Evolutionary conservation across 2,113 vertebrate genomes (phyloP), one percentile per base, ranked within the genome.

Genomic region (Otus sunia): DNA sequence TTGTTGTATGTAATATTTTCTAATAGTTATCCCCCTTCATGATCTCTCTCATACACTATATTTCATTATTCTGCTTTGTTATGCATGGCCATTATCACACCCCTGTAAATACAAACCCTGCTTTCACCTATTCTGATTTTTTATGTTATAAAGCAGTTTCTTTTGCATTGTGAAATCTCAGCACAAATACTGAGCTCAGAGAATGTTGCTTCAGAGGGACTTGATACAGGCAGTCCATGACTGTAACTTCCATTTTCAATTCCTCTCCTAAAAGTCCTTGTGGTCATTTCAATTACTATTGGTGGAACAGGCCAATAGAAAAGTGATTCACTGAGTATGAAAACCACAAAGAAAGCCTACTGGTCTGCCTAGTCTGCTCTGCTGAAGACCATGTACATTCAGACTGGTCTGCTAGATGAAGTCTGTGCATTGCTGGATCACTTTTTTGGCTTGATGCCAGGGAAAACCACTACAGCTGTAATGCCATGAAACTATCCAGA

Each of bases 11-110:
- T 32, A 37, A 2, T 49, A 10, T 84, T 83, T 91, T 64, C 32
- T 66, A 63, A 53, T 25, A 43, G 8, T 25, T 72, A 20, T 39
- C 9, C 78, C 55, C 11, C 9, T 73, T 73, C 32, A 13, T 29
- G 9, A 15, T 56, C 5, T 60, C 27, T 78, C 22, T 74, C 14
- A 45, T 72, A 29, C 1, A 6, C 8, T 67, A 0, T n/a, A n/a
- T 80, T 80, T 77, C 4, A 36, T 56, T 66, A 12, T 62, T 69
- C 64, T 78, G 34, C 6, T 66, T 62, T 74, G 4, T 66, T 49
- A 56, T 18, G 5, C 26, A 23, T 43, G 43, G 4, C 3, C 41
- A 13, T 27, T 81, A n/a, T 34, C 11, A 7, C 30, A 74, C 5
- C 2, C 3, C 19, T 45, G 12, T 67, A 90, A 74, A 66, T 30